Percentiles rank a stretch among this genome's conserved stretches.
Conservation (phyloP, 2,113 vertebrate species). For the Scatophagus argus region DNA sequence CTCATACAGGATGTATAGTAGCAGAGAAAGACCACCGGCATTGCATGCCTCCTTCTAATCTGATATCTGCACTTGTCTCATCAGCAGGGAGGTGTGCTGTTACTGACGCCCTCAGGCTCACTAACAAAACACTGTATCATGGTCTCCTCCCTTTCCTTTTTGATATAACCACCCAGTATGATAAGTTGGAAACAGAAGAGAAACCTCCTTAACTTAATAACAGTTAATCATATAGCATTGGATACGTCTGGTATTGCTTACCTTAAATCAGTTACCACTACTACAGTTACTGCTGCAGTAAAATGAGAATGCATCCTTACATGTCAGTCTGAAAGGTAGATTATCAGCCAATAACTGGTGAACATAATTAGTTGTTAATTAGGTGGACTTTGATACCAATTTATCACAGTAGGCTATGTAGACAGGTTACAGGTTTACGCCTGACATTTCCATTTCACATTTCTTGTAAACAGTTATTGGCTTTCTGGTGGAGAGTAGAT, state of each 20-base stretch:
- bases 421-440: not conserved
- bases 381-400: not conserved
- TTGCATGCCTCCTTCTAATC: slow-evolving; percentile 43
- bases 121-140: slow-evolving; percentile 18
- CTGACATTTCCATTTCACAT: not conserved
- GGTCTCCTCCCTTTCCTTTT: slow-evolving; percentile 22
- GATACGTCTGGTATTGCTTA: not conserved
- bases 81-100: slow-evolving; percentile 18
- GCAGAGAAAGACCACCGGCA: slow-evolving; percentile 50
- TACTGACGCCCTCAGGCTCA: slow-evolving; percentile 32
- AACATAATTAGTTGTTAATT: not conserved
- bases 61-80: slow-evolving; percentile 41
- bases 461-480: not conserved
- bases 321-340: not conserved
- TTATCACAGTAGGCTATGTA: not conserved
- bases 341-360: not conserved
- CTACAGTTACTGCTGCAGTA: not conserved
- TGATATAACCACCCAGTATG: slow-evolving; percentile 54
- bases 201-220: not conserved
- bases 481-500: not conserved
- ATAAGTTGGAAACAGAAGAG: not conserved
- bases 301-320: not conserved
- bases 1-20: slow-evolving; percentile 7
- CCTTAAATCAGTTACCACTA: not conserved
- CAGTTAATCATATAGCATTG: not conserved